Conservation (phyloP, 2,888 invertebrate species). For the Tridacna gigas region DNA sequence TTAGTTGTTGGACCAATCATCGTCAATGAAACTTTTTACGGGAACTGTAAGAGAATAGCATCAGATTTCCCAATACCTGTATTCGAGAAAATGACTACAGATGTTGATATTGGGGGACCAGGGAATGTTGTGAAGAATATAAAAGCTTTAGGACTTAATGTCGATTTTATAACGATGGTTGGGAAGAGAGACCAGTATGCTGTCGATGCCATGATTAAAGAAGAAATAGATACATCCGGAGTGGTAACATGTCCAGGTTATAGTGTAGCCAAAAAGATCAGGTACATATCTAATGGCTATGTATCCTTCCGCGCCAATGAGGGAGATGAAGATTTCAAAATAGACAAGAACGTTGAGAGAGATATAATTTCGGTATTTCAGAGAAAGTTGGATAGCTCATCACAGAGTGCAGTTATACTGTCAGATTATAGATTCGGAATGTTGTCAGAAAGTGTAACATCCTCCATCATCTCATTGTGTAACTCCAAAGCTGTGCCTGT, state of each 20-base stretch:
- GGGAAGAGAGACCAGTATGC: constrained; percentile 20
- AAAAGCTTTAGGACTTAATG: constrained; percentile 19
- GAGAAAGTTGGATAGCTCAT: neutral
- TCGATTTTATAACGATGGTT: constrained; percentile 35
- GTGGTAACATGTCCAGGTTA: constrained; percentile 13
- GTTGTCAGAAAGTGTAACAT: constrained; percentile 7
- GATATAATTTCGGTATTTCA: neutral
- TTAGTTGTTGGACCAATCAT: constrained; percentile 39
- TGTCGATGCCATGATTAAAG: constrained; percentile 1
- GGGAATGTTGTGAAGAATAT: constrained; percentile 36
- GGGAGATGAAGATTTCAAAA: constrained; percentile 3
- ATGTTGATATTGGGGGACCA: constrained; percentile 32
- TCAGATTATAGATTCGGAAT: constrained; percentile 42
- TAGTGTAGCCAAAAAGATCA: constrained; percentile 17
- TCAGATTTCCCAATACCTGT: constrained; percentile 37
- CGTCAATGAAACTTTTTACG: constrained; percentile 32
- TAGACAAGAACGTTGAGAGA: neutral
- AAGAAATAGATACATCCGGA: neutral
- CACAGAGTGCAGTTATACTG: constrained; percentile 17
- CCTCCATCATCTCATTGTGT: constrained; percentile 3
- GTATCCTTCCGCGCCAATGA: constrained; percentile 3
- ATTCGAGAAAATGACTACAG: constrained; percentile 9
- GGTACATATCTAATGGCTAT: constrained; percentile 22
- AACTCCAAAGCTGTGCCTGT: constrained; percentile 7
- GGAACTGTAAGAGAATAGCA: constrained; percentile 30